Conservation (phyloP, 2,113 vertebrate genomes). For the Phoxinus phoxinus region DNA sequence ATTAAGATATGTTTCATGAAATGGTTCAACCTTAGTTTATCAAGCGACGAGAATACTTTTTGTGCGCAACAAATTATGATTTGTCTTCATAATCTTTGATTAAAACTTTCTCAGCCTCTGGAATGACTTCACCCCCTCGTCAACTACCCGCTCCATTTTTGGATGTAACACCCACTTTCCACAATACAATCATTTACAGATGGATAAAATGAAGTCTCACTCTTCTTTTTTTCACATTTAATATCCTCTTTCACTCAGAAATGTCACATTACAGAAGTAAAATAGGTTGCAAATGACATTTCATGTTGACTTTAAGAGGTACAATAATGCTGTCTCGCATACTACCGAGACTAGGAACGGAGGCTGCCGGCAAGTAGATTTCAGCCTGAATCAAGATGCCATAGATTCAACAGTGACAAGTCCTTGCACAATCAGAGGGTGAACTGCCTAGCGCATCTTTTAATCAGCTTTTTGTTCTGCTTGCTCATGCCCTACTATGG, state of each 20-base stretch:
- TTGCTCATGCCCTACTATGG: slow-evolving; percentile 75
- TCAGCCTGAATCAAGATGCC: slow-evolving; percentile 62
- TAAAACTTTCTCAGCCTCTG: neutral
- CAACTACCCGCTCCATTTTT: neutral
- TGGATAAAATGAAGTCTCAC: neutral
- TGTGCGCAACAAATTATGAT: neutral
- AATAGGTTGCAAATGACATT: neutral
- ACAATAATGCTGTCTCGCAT: neutral
- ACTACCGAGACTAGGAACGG: neutral
- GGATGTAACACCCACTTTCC: neutral
- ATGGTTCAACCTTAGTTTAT: no score
- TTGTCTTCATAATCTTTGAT: neutral
- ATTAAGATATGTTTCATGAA: no score
- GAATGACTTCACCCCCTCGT: neutral
- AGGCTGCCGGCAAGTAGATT: slow-evolving; percentile 23
- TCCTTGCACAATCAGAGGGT: slow-evolving; percentile 51
- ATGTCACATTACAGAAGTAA: slow-evolving; percentile 5
- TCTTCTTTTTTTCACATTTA: neutral
- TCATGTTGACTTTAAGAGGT: slow-evolving; percentile 7
- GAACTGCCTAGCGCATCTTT: slow-evolving; percentile 53
- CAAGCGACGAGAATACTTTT: no score
- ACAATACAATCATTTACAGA: neutral
- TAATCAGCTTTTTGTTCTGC: slow-evolving; percentile 66
- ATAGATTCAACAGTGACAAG: slow-evolving; percentile 70
- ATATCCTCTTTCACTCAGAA: neutral